phyloP scores from a whole-genome alignment of 2,888 invertebrate genomes.

The Leuctra nigra region DNA sequence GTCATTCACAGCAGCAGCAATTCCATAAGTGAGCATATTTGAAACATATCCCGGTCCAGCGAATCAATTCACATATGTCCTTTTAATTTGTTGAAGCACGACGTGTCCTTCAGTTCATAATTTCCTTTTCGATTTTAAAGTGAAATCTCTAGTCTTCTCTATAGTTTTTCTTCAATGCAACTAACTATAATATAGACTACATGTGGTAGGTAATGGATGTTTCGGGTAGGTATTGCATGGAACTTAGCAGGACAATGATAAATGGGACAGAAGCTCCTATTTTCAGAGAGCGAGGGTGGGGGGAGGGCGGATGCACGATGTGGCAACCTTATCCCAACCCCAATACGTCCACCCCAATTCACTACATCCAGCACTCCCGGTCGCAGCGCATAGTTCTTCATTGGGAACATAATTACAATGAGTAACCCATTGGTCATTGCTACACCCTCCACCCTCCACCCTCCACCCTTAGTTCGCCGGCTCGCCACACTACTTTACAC shows the following conservation, averaged over 20 bases:
- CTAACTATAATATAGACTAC: no score
- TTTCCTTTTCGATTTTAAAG: no score
- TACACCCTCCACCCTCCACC: not conserved
- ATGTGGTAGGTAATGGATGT: constrained; percentile 15
- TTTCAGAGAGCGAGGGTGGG: no score
- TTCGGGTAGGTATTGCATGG: not conserved
- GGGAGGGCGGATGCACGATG: no score
- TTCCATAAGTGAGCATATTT: no score
- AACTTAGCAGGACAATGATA: constrained; percentile 24
- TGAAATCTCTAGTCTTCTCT: no score
- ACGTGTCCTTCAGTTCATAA: no score
- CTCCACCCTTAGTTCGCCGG: not conserved
- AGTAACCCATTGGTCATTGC: constrained; percentile 1
- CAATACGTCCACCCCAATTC: not conserved
- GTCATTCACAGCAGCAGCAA: no score
- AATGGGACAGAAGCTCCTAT: constrained; percentile 13
- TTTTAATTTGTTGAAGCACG: no score
- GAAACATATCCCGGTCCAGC: no score
- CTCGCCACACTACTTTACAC: no score
- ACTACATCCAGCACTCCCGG: not conserved
- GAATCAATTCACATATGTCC: no score
- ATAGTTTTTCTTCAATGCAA: constrained; percentile 12
- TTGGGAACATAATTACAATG: constrained; percentile 5
- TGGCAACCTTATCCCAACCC: not conserved
- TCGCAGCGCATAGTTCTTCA: constrained; percentile 13